Evolutionary conservation across 2,113 vertebrate species (phyloP).

Genomic region (Nibea coibor): DNA sequence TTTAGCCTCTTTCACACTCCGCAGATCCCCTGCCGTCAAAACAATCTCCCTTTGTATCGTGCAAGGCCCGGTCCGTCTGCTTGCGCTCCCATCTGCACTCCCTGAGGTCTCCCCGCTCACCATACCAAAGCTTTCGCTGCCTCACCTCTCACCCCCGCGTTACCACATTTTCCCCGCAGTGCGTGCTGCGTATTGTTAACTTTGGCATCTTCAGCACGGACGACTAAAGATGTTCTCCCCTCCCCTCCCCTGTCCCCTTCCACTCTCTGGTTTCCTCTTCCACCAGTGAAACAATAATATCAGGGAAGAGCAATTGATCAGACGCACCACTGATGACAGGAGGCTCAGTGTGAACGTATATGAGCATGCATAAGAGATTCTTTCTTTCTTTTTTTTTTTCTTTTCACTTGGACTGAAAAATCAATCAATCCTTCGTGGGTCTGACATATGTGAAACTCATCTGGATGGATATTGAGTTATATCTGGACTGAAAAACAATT

Average conservation of each 20-base stretch:
- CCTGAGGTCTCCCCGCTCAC: conserved; percentile 53
- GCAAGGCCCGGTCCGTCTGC: conserved; percentile 23
- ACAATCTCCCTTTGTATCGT: conserved; percentile 58
- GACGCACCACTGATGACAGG: conserved; percentile 38
- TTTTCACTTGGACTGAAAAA: conserved; percentile 40
- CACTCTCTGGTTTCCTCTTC: conserved; percentile 49
- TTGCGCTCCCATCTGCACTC: conserved; percentile 2
- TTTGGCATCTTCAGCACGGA: conserved; percentile 57
- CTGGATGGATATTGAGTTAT: conserved; percentile 22
- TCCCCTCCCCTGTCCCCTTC: conserved; percentile 1
- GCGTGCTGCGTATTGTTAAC: conserved; percentile 72
- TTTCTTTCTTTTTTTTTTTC: not conserved
- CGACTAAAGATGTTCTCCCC: conserved; percentile 45
- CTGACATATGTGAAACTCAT: conserved; percentile 63
- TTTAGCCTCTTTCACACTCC: conserved; percentile 49
- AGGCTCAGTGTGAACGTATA: conserved; percentile 8
- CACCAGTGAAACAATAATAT: conserved; percentile 47
- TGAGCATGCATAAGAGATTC: conserved; percentile 9
- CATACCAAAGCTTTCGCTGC: conserved; percentile 40
- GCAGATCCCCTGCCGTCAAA: conserved; percentile 50
- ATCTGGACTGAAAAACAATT: conserved; percentile 61
- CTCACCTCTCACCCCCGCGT: conserved; percentile 62
- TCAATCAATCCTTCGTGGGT: conserved; percentile 31
- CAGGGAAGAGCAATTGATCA: conserved; percentile 36
- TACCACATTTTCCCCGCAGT: conserved; percentile 51